phyloP scores from a whole-genome alignment of 2,888 invertebrate genomes.

The Tinea semifulvella region DNA sequence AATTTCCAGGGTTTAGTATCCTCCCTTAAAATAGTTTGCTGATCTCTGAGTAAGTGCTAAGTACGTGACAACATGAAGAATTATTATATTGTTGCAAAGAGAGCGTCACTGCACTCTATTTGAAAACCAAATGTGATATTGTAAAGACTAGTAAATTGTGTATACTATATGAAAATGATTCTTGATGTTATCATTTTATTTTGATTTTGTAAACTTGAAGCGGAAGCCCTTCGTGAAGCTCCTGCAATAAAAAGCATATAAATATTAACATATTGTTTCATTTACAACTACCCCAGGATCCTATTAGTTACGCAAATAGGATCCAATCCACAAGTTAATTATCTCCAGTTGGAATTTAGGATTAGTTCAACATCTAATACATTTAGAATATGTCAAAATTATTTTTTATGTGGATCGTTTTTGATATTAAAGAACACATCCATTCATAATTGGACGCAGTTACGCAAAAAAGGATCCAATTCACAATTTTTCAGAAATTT shows the following conservation, averaged over 20 bases:
- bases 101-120: slow-evolving; percentile 61
- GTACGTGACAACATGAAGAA: slow-evolving; percentile 64
- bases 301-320: too few species aligned
- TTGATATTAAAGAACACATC: too few species aligned
- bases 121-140: slow-evolving; percentile 63
- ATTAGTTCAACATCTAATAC: too few species aligned
- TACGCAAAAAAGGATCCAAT: too few species aligned
- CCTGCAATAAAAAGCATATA: slow-evolving; percentile 46
- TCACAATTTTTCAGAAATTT: too few species aligned
- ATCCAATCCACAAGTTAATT: too few species aligned
- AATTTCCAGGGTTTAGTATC: too few species aligned
- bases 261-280: neutral
- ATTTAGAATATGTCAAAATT: too few species aligned
- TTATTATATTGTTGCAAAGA: slow-evolving; percentile 58
- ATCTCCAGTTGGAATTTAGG: too few species aligned
- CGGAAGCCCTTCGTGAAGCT: slow-evolving; percentile 60
- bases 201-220: slow-evolving; percentile 61
- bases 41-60: slow-evolving; percentile 58
- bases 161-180: slow-evolving; percentile 57
- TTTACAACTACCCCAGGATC: too few species aligned
- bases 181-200: slow-evolving; percentile 62
- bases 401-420: too few species aligned
- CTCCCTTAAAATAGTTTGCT: slow-evolving; percentile 31
- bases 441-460: too few species aligned
- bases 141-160: slow-evolving; percentile 56